These are phyloP conservation scores for Perizoma affinitatum DNA, from an alignment of 2,888 invertebrate genomes.

Conservation along the genomic window DNA sequence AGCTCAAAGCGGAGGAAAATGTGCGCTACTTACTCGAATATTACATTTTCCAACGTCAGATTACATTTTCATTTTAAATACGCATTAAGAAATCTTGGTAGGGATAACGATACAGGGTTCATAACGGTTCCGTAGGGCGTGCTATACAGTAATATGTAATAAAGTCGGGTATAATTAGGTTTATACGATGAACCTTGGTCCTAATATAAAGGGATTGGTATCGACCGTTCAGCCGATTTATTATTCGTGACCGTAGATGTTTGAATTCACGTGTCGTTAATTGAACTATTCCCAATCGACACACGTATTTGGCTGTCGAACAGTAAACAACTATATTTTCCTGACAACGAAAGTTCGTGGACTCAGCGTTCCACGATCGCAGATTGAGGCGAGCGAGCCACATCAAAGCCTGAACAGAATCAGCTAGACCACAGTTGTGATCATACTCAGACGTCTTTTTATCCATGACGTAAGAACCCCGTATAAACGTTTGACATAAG, in stretches of 20 bases:
- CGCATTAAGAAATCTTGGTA: slow-evolving; percentile 30
- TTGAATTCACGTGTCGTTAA: slow-evolving; percentile 56
- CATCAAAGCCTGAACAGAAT: slow-evolving; percentile 6
- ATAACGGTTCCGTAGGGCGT: slow-evolving; percentile 24
- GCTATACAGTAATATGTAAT: slow-evolving; percentile 21
- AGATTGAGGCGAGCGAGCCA: slow-evolving; percentile 43
- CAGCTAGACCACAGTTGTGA: slow-evolving; percentile 8
- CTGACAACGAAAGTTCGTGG: slow-evolving; percentile 58
- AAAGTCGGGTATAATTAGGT: slow-evolving; percentile 25
- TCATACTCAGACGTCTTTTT: too few relatives aligned
- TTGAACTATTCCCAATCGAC: slow-evolving; percentile 56
- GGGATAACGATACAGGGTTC: slow-evolving; percentile 28
- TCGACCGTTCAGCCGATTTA: slow-evolving; percentile 26
- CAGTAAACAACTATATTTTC: slow-evolving; percentile 62
- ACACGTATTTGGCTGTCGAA: slow-evolving; percentile 56
- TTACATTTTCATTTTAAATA: slow-evolving; percentile 37
- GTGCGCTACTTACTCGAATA: slow-evolving; percentile 32
- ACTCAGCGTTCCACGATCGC: slow-evolving; percentile 40
- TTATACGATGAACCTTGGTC: slow-evolving; percentile 16
- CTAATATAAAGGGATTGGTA: slow-evolving; percentile 23
- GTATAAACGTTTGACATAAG: too few relatives aligned
- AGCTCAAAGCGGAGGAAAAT: slow-evolving; percentile 33
- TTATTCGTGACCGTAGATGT: slow-evolving; percentile 22
- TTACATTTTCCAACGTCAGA: slow-evolving; percentile 32
- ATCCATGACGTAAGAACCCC: too few relatives aligned